These are phyloP conservation scores for Australoheros facetus DNA, from an alignment of 2,797 vertebrate genomes.

Conservation along the genomic window DNA sequence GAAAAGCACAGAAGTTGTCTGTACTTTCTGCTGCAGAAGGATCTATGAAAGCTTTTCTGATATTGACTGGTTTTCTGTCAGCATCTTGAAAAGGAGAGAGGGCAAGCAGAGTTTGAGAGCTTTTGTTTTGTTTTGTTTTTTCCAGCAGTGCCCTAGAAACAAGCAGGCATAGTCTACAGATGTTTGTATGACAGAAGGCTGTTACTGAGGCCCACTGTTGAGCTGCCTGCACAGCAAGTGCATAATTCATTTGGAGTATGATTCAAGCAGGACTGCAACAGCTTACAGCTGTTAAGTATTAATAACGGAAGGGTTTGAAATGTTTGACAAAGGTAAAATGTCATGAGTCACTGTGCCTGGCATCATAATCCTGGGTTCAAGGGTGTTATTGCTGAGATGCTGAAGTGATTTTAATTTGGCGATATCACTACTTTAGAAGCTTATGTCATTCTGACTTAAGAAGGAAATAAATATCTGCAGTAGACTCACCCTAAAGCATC, in stretches of 20 bases:
- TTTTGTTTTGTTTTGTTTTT: neutral
- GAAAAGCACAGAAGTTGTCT: constrained; percentile 1
- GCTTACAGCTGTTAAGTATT: constrained; percentile 62
- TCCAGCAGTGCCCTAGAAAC: constrained; percentile 32
- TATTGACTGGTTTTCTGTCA: constrained; percentile 16
- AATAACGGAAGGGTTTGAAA: constrained; percentile 46
- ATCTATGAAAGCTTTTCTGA: neutral
- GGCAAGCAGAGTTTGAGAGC: constrained; percentile 9
- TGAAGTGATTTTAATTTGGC: constrained; percentile 41
- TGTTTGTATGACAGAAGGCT: constrained; percentile 45
- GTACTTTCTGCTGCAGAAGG: neutral
- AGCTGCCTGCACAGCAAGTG: constrained; percentile 29
- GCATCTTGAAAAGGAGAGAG: neutral
- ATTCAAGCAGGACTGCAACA: constrained; percentile 49
- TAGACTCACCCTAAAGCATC: constrained; percentile 30
- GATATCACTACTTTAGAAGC: constrained; percentile 9
- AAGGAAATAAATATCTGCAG: constrained; percentile 34
- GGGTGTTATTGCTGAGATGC: neutral
- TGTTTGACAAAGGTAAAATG: constrained; percentile 35
- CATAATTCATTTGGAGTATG: constrained; percentile 63
- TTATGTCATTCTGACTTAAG: constrained; percentile 10
- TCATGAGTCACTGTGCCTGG: constrained; percentile 25
- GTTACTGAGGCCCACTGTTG: constrained; percentile 15
- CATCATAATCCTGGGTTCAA: constrained; percentile 10
- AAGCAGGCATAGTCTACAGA: constrained; percentile 20